These are phyloP conservation scores for Triplophysa rosa DNA, from an alignment of 2,113 vertebrate species.

Conservation along the genomic window DNA sequence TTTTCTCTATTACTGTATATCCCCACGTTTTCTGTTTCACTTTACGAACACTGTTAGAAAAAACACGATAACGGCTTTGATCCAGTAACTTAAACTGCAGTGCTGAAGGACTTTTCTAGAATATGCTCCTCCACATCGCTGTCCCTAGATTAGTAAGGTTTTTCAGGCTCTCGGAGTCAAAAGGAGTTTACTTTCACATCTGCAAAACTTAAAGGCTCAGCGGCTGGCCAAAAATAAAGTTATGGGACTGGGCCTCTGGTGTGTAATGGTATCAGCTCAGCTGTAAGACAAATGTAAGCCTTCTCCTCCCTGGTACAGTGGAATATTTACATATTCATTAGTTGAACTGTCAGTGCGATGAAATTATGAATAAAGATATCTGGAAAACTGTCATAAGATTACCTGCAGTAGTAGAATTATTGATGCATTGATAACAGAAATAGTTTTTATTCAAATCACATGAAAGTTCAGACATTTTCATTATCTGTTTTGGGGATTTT, in stretches of 20 bases:
- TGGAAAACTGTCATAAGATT: background rate
- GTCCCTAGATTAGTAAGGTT: conserved; percentile 28
- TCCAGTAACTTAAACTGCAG: conserved; percentile 7
- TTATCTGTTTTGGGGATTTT: background rate
- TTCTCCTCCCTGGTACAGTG: conserved; percentile 50
- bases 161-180: conserved; percentile 36
- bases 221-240: conserved; percentile 72
- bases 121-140: background rate
- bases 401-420: background rate
- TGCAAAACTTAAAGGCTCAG: conserved; percentile 67
- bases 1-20: conserved; percentile 1
- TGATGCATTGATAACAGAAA: background rate
- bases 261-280: conserved; percentile 73
- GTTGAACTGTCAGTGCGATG: background rate
- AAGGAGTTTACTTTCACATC: conserved; percentile 67
- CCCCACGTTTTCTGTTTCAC: conserved; percentile 10
- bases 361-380: background rate
- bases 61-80: background rate
- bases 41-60: conserved; percentile 1
- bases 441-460: background rate
- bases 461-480: background rate
- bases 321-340: conserved; percentile 38
- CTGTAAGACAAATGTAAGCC: conserved; percentile 72
- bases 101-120: background rate
- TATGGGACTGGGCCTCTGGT: conserved; percentile 61